Conservation (phyloP, 37 sponge, comb jelly and placozoan genomes). For the Aphrocallistes beatrix region DNA sequence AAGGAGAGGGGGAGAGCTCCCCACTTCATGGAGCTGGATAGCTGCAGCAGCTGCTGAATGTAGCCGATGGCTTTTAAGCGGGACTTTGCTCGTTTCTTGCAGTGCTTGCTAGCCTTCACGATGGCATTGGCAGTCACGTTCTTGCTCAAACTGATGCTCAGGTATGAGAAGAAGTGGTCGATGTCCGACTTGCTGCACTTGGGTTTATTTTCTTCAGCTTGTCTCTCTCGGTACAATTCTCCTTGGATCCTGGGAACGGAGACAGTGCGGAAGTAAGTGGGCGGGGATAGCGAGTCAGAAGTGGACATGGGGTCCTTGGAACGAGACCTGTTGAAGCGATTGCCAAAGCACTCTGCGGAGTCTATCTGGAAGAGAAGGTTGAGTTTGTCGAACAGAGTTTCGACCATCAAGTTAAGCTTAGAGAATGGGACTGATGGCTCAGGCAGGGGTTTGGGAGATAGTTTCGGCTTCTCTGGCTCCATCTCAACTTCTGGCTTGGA, state of each 20-base stretch:
- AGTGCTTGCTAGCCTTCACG: not conserved
- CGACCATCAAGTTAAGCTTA: not conserved
- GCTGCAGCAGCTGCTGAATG: constrained; percentile 57
- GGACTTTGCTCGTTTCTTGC: not conserved
- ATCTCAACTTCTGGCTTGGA: not conserved
- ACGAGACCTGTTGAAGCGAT: not conserved
- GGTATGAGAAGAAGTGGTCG: not conserved
- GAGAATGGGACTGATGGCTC: not conserved
- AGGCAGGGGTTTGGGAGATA: not conserved
- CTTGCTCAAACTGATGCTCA: not conserved
- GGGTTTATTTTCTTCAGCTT: not conserved
- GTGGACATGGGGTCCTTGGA: not conserved
- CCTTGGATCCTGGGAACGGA: not conserved
- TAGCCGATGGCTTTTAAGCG: constrained; percentile 53
- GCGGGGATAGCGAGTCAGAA: not conserved
- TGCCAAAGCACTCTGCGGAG: not conserved
- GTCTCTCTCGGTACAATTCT: not conserved
- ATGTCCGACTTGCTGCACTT: not conserved
- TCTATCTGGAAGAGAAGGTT: not conserved
- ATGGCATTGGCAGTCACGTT: not conserved
- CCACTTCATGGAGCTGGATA: not conserved
- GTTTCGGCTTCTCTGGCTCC: constrained; percentile 22
- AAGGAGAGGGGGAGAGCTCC: constrained; percentile 1
- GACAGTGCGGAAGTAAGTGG: not conserved
- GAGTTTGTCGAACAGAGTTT: not conserved